Evolutionary conservation across 2,113 vertebrate species (phyloP), one percentile per base, ranked within the genome.

Genomic region (Astatoreochromis straeleni): DNA sequence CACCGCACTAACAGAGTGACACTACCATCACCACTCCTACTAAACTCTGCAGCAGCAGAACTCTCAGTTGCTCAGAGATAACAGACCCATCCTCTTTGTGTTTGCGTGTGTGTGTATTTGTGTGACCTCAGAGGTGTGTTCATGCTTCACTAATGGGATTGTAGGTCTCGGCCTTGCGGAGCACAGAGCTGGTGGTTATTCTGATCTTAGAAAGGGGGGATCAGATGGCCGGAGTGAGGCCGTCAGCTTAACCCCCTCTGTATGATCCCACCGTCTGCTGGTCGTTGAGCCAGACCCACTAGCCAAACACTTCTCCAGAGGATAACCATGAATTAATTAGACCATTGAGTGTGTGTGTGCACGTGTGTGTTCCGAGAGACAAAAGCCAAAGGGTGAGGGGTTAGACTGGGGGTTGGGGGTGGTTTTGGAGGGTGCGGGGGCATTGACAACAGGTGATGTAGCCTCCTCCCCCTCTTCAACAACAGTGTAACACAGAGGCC

Each of bases 381-480:
- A 92, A 91, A 85, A 88, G 91, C 85, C 82, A 82, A 84, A 80
- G 87, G 91, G 89, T 47, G 51, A 80, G 68, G 75, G 38, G 70
- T 73, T 45, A 21, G 54, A 68, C n/a, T 38, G 42, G 73, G 68
- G 68, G 65, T n/a, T 45, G 75, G 84, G 40, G 75, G 80, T 17
- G 29, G n/a, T 53, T 84, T 7, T 2, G 9, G 54, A 54, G 26
- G 54, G 75, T n/a, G 88, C 82, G 6, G 54, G 58, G 90, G 85
- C 85, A 81, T 86, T 94, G 90, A 95, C 95, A 96, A 97, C 96
- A 97, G 96, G 96, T 97, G 97, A 96, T 93, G 88, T 86, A 91
- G 80, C 85, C 89, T 11, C 88, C 87, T 9, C 73, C 79, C 85
- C 90, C 87, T 70, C 16, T 65, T 90, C 90, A 94, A 93, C 33